Conservation (phyloP, 2,797 vertebrate genomes). For the Lepilemur septentrionalis region DNA sequence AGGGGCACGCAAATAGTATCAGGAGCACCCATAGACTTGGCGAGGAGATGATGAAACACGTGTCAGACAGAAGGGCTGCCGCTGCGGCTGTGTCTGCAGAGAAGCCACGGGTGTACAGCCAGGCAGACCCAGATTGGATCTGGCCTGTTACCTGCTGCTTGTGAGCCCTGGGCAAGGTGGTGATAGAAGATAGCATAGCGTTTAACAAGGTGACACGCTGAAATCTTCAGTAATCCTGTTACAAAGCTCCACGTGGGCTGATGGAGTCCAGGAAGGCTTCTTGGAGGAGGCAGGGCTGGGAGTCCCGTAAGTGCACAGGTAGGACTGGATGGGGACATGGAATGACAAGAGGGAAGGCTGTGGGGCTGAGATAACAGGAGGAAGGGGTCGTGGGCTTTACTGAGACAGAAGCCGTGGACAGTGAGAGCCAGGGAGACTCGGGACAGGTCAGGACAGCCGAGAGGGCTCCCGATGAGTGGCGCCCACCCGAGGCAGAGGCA, state of each 20-base stretch:
- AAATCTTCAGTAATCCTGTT: not conserved
- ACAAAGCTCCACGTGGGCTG: not conserved
- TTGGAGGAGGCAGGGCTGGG: not conserved
- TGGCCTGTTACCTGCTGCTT: not conserved
- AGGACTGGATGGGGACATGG: not conserved
- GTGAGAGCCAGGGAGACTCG: rapidly evolving
- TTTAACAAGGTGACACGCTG: not conserved
- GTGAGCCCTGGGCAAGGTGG: not conserved
- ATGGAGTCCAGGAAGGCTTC: not conserved
- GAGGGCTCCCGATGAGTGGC: not conserved
- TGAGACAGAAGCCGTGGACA: not conserved
- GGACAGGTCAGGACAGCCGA: not conserved
- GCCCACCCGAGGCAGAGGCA: not conserved
- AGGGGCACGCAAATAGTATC: not conserved
- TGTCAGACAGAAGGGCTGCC: not conserved
- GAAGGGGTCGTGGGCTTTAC: not conserved
- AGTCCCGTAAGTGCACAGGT: not conserved
- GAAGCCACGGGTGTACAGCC: not conserved
- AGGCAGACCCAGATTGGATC: not conserved
- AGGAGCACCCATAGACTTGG: not conserved
- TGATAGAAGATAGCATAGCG: not conserved
- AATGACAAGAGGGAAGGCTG: not conserved
- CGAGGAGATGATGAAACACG: not conserved
- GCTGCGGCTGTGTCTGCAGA: not conserved
- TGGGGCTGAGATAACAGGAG: not conserved